Conservation (phyloP, 2,113 vertebrate genomes). For the Seriola rivoliana region DNA sequence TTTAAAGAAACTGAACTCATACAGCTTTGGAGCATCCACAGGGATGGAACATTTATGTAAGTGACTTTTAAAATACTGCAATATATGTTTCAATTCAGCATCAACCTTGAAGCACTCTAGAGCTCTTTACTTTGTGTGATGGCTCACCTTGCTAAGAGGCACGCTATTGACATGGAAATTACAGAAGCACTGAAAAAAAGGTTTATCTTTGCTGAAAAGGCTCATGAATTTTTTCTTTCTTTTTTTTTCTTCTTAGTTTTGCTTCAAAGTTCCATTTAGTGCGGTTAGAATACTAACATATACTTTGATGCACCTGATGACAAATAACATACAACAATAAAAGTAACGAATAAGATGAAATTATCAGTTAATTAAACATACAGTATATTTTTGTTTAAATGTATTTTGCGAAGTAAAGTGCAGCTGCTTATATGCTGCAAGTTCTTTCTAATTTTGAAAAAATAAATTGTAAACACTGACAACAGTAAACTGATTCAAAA, state of each 20-base stretch:
- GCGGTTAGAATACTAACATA: constrained; percentile 25
- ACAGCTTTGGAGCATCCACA: constrained; percentile 25
- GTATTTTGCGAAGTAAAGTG: too few species aligned
- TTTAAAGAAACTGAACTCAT: constrained; percentile 21
- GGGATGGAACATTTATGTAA: constrained; percentile 44
- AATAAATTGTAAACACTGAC: too few species aligned
- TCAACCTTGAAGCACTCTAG: constrained; percentile 61
- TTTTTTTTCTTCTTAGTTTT: constrained; percentile 16
- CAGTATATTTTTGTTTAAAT: too few species aligned
- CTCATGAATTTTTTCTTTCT: constrained; percentile 1
- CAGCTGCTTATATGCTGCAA: too few species aligned
- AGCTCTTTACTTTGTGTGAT: constrained; percentile 53
- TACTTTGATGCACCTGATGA: background rate
- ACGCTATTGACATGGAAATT: constrained; percentile 72
- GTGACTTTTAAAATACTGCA: constrained; percentile 57
- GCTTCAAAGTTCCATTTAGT: constrained; percentile 39
- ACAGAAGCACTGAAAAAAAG: constrained; percentile 41
- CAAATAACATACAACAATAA: background rate
- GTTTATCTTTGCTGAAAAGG: constrained; percentile 34
- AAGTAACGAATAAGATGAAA: background rate
- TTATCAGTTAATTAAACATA: background rate
- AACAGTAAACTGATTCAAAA: too few species aligned
- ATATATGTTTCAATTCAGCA: constrained; percentile 50
- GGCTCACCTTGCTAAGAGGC: constrained; percentile 69
- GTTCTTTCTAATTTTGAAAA: too few species aligned